Conservation (phyloP, 2,888 invertebrate species). For the Eupithecia dodoneata region DNA sequence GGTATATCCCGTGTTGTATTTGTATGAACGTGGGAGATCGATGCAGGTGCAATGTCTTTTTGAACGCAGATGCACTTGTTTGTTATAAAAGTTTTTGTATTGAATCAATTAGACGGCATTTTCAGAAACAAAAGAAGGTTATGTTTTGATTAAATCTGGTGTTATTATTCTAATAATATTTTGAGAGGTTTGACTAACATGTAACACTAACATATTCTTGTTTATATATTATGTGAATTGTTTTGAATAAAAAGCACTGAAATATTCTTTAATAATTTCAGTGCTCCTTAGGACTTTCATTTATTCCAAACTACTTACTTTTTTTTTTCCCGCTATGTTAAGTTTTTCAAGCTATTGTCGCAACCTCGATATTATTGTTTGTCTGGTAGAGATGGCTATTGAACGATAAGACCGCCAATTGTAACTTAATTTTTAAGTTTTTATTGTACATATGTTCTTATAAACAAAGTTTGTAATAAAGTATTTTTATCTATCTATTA, state of each 20-base stretch:
- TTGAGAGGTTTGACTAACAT: background rate
- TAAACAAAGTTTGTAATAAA: too few species aligned
- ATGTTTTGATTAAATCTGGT: background rate
- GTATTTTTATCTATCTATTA: too few species aligned
- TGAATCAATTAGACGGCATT: conserved; percentile 26
- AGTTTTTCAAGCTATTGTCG: too few species aligned
- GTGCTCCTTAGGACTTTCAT: too few species aligned
- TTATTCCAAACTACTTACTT: background rate
- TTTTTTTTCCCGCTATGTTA: background rate
- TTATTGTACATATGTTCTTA: too few species aligned
- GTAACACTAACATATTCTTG: too few species aligned
- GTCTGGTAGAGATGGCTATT: too few species aligned
- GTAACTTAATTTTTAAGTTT: too few species aligned
- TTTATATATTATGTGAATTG: too few species aligned
- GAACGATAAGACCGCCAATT: too few species aligned
- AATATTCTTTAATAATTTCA: background rate
- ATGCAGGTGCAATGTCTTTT: conserved; percentile 76
- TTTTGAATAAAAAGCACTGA: too few species aligned
- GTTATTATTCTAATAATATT: background rate
- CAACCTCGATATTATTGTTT: too few species aligned
- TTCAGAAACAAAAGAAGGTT: background rate
- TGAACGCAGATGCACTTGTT: conserved; percentile 73
- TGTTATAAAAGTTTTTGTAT: conserved; percentile 32
- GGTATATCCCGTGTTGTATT: conserved; percentile 1
- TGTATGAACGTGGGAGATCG: conserved; percentile 72